These are phyloP conservation scores for Graptemys geographica DNA, from an alignment of 2,797 vertebrate species.

Conservation along the genomic window DNA sequence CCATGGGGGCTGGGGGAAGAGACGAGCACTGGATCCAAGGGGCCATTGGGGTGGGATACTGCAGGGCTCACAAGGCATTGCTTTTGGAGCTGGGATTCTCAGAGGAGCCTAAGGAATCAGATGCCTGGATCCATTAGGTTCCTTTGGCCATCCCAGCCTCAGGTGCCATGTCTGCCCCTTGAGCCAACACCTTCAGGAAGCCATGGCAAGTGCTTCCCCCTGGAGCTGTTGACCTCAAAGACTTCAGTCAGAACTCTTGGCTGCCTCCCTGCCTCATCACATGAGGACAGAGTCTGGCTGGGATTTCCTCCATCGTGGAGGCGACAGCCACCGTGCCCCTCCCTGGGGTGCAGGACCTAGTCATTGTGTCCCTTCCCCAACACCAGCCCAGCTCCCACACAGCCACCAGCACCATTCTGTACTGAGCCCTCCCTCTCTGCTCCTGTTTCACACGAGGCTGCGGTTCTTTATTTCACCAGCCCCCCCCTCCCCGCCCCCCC, in stretches of 20 bases:
- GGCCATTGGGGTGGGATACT: neutral
- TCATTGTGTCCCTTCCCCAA: neutral
- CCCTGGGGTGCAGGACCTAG: neutral
- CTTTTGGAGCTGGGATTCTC: neutral
- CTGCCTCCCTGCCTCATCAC: neutral
- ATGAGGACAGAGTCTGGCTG: neutral
- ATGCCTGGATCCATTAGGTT: neutral
- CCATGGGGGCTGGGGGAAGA: neutral
- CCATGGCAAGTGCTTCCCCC: neutral
- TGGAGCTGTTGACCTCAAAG: neutral
- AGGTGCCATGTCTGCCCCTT: neutral
- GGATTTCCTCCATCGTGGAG: neutral
- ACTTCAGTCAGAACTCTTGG: neutral
- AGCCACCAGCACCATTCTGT: neutral
- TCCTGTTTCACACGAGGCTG: neutral
- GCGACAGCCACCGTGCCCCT: neutral
- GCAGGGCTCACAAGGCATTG: neutral
- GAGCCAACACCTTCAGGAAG: neutral
- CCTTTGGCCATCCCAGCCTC: neutral
- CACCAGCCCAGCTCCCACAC: too few relatives aligned
- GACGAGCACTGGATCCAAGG: neutral
- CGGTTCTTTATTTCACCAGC: neutral
- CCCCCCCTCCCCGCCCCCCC: too few relatives aligned
- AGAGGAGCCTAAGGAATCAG: neutral
- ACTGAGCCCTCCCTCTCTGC: neutral